phyloP scores from a whole-genome alignment of 1,140 invertebrate genomes.

The Micrasema longulum region DNA sequence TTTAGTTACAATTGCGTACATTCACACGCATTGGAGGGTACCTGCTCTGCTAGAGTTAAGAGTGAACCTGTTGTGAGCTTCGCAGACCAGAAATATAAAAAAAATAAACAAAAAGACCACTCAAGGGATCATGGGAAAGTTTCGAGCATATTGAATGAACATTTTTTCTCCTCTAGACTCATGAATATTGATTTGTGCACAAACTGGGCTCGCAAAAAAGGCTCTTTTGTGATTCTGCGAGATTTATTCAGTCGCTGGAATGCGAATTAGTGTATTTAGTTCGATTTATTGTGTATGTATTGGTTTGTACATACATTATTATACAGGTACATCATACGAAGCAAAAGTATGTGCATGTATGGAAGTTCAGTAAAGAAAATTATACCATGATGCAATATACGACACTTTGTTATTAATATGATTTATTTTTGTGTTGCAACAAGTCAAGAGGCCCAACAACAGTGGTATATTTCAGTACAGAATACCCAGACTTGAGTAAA shows the following conservation, averaged over 20 bases:
- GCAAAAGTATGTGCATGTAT: no score
- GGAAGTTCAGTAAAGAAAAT: no score
- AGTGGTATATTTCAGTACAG: no score
- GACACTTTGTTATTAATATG: no score
- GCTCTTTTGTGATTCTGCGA: constrained; percentile 20
- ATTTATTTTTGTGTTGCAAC: no score
- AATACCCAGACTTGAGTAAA: no score
- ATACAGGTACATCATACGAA: no score
- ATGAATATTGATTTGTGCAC: constrained; percentile 45
- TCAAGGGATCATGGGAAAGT: constrained; percentile 53
- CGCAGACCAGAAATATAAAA: constrained; percentile 35
- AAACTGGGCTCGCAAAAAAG: constrained; percentile 9
- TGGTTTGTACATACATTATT: no score
- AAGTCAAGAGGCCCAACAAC: no score
- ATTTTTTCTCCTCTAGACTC: constrained; percentile 27
- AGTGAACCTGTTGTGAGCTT: constrained; percentile 48
- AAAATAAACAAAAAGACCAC: constrained; percentile 50
- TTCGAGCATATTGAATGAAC: constrained; percentile 33
- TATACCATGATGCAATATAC: no score
- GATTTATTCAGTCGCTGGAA: constrained; percentile 9
- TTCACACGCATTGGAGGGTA: constrained; percentile 51
- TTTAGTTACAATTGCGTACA: constrained; percentile 53
- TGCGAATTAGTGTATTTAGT: constrained; percentile 17
- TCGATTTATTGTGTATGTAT: no score
- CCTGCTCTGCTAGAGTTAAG: constrained; percentile 40